phyloP scores from a whole-genome alignment of 1,140 invertebrate genomes.

The Pseudomyrmex cubaensis region DNA sequence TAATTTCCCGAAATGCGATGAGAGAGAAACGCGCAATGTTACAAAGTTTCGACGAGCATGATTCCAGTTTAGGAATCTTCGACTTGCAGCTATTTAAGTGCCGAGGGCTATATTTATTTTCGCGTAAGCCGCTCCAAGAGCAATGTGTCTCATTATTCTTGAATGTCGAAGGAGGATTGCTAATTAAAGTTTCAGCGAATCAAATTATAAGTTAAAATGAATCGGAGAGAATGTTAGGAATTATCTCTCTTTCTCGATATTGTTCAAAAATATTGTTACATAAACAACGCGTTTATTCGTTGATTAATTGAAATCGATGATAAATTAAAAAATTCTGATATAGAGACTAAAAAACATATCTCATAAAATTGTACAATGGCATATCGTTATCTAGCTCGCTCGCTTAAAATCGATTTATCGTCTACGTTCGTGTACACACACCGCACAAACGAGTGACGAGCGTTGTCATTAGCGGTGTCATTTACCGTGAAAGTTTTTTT shows the following conservation, averaged over 20 bases:
- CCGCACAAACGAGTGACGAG: slow-evolving; percentile 22
- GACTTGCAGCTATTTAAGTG: slow-evolving; percentile 49
- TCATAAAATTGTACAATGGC: slow-evolving; percentile 50
- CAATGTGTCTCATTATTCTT: slow-evolving; percentile 41
- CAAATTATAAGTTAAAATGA: slow-evolving; percentile 9
- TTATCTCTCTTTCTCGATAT: background rate
- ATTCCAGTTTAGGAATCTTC: slow-evolving; percentile 53
- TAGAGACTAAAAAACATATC: slow-evolving; percentile 35
- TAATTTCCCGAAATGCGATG: slow-evolving; percentile 53
- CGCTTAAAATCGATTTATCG: slow-evolving; percentile 52
- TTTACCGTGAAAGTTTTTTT: slow-evolving; percentile 37
- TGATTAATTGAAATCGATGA: background rate
- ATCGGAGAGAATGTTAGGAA: background rate
- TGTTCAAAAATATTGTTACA: background rate
- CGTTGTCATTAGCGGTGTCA: slow-evolving; percentile 47
- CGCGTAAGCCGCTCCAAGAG: slow-evolving; percentile 36
- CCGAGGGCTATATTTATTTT: slow-evolving; percentile 44
- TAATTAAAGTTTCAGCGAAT: slow-evolving; percentile 42
- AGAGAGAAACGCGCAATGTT: slow-evolving; percentile 27
- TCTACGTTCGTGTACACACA: background rate
- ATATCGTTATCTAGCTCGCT: slow-evolving; percentile 27
- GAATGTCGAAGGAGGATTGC: slow-evolving; percentile 27
- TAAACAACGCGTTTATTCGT: too few species aligned
- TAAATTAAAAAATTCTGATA: background rate
- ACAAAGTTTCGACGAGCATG: slow-evolving; percentile 53